Percentiles rank a stretch among this genome's conserved stretches.
Evolutionary conservation across 2,113 vertebrate species (phyloP).

Genomic region (Psilopogon haemacephalus): DNA sequence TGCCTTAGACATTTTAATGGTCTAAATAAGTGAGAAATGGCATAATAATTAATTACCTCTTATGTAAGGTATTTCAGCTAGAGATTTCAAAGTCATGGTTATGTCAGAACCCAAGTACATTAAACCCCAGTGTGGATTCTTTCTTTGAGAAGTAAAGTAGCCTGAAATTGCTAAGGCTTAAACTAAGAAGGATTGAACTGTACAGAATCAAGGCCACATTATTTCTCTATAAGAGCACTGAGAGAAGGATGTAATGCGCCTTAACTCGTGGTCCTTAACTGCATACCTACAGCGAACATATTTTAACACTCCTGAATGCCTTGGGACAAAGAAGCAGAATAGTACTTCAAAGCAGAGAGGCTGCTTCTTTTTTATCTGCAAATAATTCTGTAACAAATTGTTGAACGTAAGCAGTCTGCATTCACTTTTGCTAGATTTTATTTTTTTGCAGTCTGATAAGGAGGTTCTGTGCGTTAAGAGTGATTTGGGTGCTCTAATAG

Average conservation of each 20-base stretch:
- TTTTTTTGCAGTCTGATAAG: not conserved
- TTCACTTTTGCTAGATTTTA: not conserved
- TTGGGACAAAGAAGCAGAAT: not conserved
- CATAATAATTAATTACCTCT: slow-evolving; percentile 57
- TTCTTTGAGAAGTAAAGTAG: slow-evolving; percentile 36
- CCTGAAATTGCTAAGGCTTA: slow-evolving; percentile 43
- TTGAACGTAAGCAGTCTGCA: not conserved
- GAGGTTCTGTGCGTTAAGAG: not conserved
- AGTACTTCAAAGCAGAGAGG: not conserved
- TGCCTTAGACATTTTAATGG: slow-evolving; percentile 14
- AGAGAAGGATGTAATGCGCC: not conserved
- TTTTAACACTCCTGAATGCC: not conserved
- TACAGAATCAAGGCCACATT: slow-evolving; percentile 33
- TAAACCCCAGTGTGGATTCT: slow-evolving; percentile 34
- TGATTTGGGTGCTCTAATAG: not conserved
- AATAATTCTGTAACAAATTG: not conserved
- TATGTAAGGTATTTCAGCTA: slow-evolving; percentile 35
- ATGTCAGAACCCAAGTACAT: slow-evolving; percentile 31
- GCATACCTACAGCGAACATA: not conserved
- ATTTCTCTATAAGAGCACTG: not conserved
- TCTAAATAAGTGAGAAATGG: slow-evolving; percentile 40
- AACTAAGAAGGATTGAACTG: slow-evolving; percentile 52
- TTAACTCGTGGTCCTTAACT: not conserved
- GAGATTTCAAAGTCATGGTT: slow-evolving; percentile 39
- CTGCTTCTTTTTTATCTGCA: not conserved